Evolutionary conservation across 2,113 vertebrate genomes (phyloP), one percentile per base, ranked within the genome.

Genomic region (Pipra filicauda): DNA sequence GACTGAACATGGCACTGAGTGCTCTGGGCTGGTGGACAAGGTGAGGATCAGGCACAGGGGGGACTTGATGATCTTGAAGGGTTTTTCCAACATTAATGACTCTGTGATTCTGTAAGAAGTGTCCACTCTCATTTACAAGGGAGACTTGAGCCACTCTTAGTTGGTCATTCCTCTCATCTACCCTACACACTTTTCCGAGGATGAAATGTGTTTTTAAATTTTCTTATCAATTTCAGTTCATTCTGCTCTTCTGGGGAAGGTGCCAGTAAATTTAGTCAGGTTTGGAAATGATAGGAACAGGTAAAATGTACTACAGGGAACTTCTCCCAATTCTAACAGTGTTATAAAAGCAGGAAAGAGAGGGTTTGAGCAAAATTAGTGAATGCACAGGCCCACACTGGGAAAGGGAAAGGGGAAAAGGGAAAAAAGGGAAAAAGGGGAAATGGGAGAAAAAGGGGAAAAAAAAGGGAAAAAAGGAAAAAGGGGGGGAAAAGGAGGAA

Each of bases 401-500:
- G 31, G 5, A 54, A 79, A 44, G 2, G 8, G 23, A 28, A 61
- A 24, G 8, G 10, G 11, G 24, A 23, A n/a, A 46, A 10, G 6
- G 7, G 22, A 3, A 16, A 4, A 21, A 22, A 16, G 4, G 16
- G 13, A 22, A 46, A 14, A 51, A 11, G 5, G 33, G 14, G 22
- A 19, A n/a, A 51, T 12, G 9, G 14, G 24, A 6, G 39, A 72
- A 5, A 24, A 51, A 67, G 5, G 22, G 23, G 16, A 8, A 44
- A 11, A 46, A 71, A 5, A 9, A 23, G 41, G 64, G 26, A 6
- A 27, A 7, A 33, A 58, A 28, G 20, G 20, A 15, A 15, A 15
- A 46, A 2, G 8, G 21, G 16, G 19, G 21, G 8, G 6, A 6
- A 23, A 27, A 28, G 3, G 15, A 2, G 5, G 9, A 9, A 9